Evolutionary conservation across 1,140 invertebrate species (phyloP), one percentile per base, ranked within the genome.

Genomic region (Heliconius eleuchia): DNA sequence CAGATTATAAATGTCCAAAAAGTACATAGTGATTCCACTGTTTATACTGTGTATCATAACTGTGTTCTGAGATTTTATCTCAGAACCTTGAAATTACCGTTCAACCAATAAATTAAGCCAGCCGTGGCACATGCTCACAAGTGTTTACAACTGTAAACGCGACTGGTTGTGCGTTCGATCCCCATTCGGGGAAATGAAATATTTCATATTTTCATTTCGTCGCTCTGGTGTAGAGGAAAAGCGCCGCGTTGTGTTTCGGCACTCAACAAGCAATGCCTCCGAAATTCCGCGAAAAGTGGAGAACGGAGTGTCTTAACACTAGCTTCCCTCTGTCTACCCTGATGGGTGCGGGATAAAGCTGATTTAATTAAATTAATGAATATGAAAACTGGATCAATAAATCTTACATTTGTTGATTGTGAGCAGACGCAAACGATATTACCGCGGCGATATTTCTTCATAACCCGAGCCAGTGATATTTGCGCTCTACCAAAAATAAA

Each of bases 401-500:
- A 76, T 76, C 74, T 76, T 39, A 30, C 11, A 66, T 76, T 76
- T 76, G 74, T 76, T 76, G 76, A 77, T 77, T 71, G 60, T 71
- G 46, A 71, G 30, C 46, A 77, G 76, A 81, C 50, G 66, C 74
- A 66, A 80, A 82, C 82, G 80, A 85, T 87, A 86, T 85, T 84
- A 74, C 74, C 79, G 81, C 16, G 60, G 66, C 82, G 71, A 86
- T 86, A 86, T 88, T 85, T 88, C 86, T 88, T 88, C 84, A 87
- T 88, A 87, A 87, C 82, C 2, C 78, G 70, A 84, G 82, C 83
- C 83, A 84, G 81, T 85, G 82, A 88, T 90, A 90, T 90, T 89
- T 88, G 82, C 86, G 86, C 81, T 84, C 87, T 87, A 87, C 88
- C 89, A 87, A 91, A 91, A 92, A 93, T 92, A 93, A 88, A 85